Base-by-base conservation (phyloP, 2,797 vertebrate species). In the Graptemys geographica region DNA sequence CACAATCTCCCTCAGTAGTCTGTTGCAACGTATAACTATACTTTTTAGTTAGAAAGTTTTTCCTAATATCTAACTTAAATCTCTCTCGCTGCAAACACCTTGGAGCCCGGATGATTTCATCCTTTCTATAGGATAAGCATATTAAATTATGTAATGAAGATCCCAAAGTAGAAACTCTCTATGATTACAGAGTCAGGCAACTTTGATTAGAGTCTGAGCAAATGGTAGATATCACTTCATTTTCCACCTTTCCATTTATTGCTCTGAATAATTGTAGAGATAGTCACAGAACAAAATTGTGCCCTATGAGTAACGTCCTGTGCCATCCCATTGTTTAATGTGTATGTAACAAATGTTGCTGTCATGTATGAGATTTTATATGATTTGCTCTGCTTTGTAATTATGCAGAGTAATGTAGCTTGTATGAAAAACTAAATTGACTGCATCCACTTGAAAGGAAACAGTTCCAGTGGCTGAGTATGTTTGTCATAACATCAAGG, bases 401-500 rank as follows among this genome's bases (percentile, higher is more conserved):
- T 86, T 79, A 91, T 79, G 25, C 2, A 16, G 4, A 47, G 18
- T 53, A 84, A 44, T 37, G 21, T 5, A 57, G 25, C 72, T 55
- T 28, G 65, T 21, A 52, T 3, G 7, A 33, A 59, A 25, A 88
- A 76, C 28, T 16, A 84, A 87, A 90, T 59, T 13, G 55, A 5
- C 11, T 86, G 27, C 52, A 81, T 79, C n/a, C 44, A 57, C 3
- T n/a, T 88, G 59, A 91, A 87, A 79, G 53, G 28, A 80, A 79
- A 84, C 4, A 62, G 7, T 72, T 92, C 5, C 31, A 83, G 2
- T 44, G 57, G 2, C 80, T 82, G 13, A 11, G 0, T 49, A 4
- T 74, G 74, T 52, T 87, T 83, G 44, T 87, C 37, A 79, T 83
- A 21, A 16, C 51, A 72, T 78, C 65, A 84, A 59, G 19, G 23